These are phyloP conservation scores for Bombus consobrinus DNA, from an alignment of 1,140 invertebrate genomes.

Conservation along the genomic window DNA sequence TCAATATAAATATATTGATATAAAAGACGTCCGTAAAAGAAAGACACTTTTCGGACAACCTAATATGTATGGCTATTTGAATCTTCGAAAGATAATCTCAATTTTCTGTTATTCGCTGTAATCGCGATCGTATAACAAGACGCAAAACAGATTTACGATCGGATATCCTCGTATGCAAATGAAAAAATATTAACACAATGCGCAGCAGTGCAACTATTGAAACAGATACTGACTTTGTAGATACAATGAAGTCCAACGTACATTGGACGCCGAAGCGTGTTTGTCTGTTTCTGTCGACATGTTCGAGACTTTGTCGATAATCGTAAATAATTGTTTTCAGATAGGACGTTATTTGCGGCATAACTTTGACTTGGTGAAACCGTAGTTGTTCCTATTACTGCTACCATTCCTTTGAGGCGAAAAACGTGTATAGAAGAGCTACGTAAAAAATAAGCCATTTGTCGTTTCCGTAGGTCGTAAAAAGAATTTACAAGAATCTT, in stretches of 20 bases:
- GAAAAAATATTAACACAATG: background rate
- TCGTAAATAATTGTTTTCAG: conserved; percentile 49
- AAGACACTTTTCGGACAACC: too few species aligned
- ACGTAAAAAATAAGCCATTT: background rate
- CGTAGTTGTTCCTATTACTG: conserved; percentile 9
- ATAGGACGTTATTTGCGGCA: conserved; percentile 41
- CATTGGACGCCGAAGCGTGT: conserved; percentile 37
- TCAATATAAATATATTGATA: too few species aligned
- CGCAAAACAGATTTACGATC: background rate
- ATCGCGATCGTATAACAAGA: background rate
- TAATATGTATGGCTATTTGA: too few species aligned
- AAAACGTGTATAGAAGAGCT: background rate
- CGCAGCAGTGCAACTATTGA: conserved; percentile 43
- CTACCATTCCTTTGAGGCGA: background rate
- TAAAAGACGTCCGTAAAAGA: too few species aligned
- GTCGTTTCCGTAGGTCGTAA: too few species aligned
- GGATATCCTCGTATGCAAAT: background rate
- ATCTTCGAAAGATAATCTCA: too few species aligned
- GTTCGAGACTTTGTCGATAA: conserved; percentile 41
- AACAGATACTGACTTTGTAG: conserved; percentile 39
- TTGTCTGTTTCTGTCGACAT: conserved; percentile 10
- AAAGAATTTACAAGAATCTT: too few species aligned
- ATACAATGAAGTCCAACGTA: conserved; percentile 62
- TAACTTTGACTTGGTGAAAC: background rate
- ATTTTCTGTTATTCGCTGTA: background rate